Evolutionary conservation across 1,140 invertebrate species (phyloP).

Genomic region (Lordiphosa mommai): DNA sequence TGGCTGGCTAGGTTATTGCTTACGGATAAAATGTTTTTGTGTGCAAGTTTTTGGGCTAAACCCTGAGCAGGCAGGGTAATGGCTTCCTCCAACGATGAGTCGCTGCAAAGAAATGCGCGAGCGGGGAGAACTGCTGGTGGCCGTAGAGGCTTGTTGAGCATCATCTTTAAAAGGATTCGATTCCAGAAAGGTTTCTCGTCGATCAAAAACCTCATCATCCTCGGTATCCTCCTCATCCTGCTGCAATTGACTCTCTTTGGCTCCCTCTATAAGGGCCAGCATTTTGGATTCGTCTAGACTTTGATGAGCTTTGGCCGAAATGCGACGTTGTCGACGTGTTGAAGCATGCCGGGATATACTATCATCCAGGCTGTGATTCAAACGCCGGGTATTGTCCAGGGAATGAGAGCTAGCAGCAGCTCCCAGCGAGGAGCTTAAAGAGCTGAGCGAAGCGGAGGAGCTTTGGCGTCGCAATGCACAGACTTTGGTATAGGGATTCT

Average conservation of each 20-base stretch:
- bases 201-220: conserved; percentile 68
- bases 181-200: conserved; percentile 59
- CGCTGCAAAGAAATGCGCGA: conserved; percentile 40
- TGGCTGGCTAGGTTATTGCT: conserved; percentile 68
- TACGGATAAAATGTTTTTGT: conserved; percentile 66
- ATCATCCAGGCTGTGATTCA: conserved; percentile 86
- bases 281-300: conserved; percentile 83
- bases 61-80: too few relatives aligned
- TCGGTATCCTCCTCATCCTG: conserved; percentile 47
- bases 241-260: conserved; percentile 29
- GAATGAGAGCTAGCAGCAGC: conserved; percentile 9
- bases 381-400: conserved; percentile 80
- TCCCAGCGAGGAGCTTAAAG: conserved; percentile 62
- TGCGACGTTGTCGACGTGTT: conserved; percentile 37
- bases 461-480: conserved; percentile 90
- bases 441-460: conserved; percentile 85
- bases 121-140: conserved; percentile 12
- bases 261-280: conserved; percentile 61
- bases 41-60: conserved; percentile 41
- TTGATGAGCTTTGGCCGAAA: conserved; percentile 80
- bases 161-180: conserved; percentile 77
- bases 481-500: conserved; percentile 91
- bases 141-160: conserved; percentile 19
- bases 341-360: conserved; percentile 80
- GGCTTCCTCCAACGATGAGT: conserved; percentile 40